Evolutionary conservation across 2,888 invertebrate species (phyloP).

Genomic region (Acheta domesticus): DNA sequence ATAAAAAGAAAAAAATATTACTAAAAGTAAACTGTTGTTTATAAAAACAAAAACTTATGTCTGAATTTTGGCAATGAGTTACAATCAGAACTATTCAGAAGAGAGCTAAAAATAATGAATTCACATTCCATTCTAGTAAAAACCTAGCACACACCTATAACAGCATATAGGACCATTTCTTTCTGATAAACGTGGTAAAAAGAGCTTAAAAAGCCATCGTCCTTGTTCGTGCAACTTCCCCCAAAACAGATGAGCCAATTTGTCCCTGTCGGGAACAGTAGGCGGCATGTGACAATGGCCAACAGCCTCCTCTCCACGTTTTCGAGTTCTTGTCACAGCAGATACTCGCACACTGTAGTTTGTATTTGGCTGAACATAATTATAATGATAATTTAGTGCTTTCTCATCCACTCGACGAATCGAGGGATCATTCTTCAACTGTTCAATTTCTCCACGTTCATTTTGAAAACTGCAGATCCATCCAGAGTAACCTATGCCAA

Average conservation of each 20-base stretch:
- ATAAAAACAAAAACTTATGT: too few relatives aligned
- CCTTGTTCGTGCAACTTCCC: conserved; percentile 61
- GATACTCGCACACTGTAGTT: conserved; percentile 71
- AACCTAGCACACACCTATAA: conserved; percentile 53
- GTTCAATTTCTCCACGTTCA: conserved; percentile 51
- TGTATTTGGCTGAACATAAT: conserved; percentile 75
- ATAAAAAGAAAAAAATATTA: too few relatives aligned
- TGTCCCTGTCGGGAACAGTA: conserved; percentile 65
- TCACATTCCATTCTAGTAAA: too few relatives aligned
- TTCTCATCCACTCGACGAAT: conserved; percentile 56
- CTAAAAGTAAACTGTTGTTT: too few relatives aligned
- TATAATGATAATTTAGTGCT: conserved; percentile 54
- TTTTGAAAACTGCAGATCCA: conserved; percentile 57
- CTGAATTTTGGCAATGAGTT: too few relatives aligned
- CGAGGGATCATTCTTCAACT: conserved; percentile 58
- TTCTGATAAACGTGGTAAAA: conserved; percentile 73
- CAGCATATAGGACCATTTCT: conserved; percentile 86
- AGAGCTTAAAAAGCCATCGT: conserved; percentile 70
- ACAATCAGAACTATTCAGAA: too few relatives aligned
- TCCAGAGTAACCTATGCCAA: conserved; percentile 48
- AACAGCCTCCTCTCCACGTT: conserved; percentile 64
- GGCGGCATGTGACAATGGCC: conserved; percentile 67
- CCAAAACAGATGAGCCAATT: conserved; percentile 53
- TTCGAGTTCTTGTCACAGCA: conserved; percentile 72
- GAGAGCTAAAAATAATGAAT: too few relatives aligned